Percentiles rank a stretch among this genome's conserved stretches.
These are phyloP conservation scores for Heliconius erato DNA, from an alignment of 2,888 invertebrate genomes.

Conservation along the genomic window DNA sequence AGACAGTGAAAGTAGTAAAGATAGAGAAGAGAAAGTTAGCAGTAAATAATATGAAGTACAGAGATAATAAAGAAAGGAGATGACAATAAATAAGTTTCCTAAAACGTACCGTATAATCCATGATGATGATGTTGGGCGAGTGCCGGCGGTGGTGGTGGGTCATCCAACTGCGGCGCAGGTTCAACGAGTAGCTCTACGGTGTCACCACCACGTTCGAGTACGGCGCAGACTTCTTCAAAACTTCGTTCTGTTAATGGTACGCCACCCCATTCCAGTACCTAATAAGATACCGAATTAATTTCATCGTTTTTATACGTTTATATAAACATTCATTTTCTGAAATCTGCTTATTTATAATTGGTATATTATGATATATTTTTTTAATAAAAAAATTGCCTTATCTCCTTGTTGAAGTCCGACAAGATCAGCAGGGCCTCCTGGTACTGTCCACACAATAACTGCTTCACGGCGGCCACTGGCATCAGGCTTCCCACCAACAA, in stretches of 20 bases:
- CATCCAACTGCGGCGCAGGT: slow-evolving; percentile 92
- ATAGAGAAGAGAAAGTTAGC: slow-evolving; percentile 17
- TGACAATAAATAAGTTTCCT: neutral
- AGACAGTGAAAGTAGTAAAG: slow-evolving; percentile 18
- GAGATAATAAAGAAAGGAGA: slow-evolving; percentile 1
- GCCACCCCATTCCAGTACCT: slow-evolving; percentile 97
- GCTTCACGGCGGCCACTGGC: slow-evolving; percentile 95
- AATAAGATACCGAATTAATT: neutral
- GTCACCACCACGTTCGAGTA: slow-evolving; percentile 95
- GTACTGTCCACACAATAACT: slow-evolving; percentile 96
- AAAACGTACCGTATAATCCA: slow-evolving; percentile 85
- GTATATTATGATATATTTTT: neutral
- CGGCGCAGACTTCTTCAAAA: slow-evolving; percentile 96
- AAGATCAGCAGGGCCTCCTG: slow-evolving; percentile 96
- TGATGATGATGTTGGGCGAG: slow-evolving; percentile 81
- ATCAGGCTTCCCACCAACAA: slow-evolving; percentile 96
- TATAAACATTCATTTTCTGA: neutral
- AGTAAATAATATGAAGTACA: neutral
- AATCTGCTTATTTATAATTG: no score
- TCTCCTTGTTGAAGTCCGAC: slow-evolving; percentile 95
- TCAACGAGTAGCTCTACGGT: slow-evolving; percentile 94
- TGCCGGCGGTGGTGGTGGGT: slow-evolving; percentile 68
- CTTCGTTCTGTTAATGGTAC: slow-evolving; percentile 95
- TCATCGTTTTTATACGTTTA: neutral
- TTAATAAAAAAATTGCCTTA: slow-evolving; percentile 86